phyloP scores from a whole-genome alignment of 1,140 invertebrate genomes.

The Sitophilus oryzae region DNA sequence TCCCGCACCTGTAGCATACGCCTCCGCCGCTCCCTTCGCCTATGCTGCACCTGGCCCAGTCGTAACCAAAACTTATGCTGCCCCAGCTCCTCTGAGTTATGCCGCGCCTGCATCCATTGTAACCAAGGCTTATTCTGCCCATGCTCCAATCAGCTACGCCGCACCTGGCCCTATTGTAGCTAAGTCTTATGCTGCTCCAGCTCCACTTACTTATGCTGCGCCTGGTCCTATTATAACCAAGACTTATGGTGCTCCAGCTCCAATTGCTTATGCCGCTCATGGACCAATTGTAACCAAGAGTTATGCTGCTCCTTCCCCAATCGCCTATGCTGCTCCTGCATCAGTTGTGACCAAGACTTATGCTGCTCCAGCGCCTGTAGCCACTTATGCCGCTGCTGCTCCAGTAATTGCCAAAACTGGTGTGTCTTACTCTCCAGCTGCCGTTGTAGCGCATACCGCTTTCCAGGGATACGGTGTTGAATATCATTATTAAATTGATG shows the following conservation, averaged over 20 bases:
- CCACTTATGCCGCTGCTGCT: conserved; percentile 44
- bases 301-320: conserved; percentile 19
- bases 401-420: conserved; percentile 48
- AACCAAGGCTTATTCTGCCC: conserved; percentile 25
- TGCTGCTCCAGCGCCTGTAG: conserved; percentile 36
- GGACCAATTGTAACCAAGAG: conserved; percentile 10
- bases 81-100: conserved; percentile 31
- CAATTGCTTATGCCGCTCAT: conserved; percentile 1
- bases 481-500: conserved; percentile 46
- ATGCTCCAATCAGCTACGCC: conserved; percentile 26
- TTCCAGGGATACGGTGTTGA: conserved; percentile 48
- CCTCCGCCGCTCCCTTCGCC: conserved; percentile 16
- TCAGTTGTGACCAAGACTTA: conserved; percentile 34
- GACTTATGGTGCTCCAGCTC: conserved; percentile 6
- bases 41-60: conserved; percentile 24
- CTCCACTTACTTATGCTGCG: conserved; percentile 20
- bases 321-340: conserved; percentile 23
- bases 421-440: conserved; percentile 49
- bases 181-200: conserved; percentile 29
- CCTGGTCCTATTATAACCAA: conserved; percentile 22
- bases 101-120: conserved; percentile 12
- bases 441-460: conserved; percentile 48
- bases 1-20: not conserved
- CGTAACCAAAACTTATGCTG: conserved; percentile 36
- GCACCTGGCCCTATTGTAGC: conserved; percentile 17